A percentile compares a stretch with the other conserved stretches of the same genome.
phyloP scores from a whole-genome alignment of 1,140 invertebrate genomes.

The Drosophila mojavensis region DNA sequence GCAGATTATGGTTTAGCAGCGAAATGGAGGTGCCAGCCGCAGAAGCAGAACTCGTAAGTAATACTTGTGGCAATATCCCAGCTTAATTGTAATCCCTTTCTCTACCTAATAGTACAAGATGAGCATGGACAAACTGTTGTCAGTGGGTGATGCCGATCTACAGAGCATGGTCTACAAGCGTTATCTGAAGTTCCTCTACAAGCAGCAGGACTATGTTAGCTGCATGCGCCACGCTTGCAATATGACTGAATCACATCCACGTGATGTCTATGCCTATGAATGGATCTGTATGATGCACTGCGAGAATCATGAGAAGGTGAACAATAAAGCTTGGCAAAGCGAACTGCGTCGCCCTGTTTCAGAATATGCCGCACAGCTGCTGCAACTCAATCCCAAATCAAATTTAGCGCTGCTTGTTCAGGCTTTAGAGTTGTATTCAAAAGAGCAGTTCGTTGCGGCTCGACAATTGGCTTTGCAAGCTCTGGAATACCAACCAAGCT shows the following conservation, averaged over 20 bases:
- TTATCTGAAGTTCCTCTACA: conserved; percentile 86
- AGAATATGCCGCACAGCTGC: conserved; percentile 84
- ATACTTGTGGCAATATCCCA: not conserved
- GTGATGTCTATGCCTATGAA: conserved; percentile 85
- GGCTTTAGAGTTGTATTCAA: conserved; percentile 85
- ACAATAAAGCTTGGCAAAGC: conserved; percentile 32
- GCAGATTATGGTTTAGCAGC: conserved; percentile 59
- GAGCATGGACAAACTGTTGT: conserved; percentile 69
- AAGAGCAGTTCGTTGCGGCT: conserved; percentile 85
- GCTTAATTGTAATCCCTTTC: not conserved
- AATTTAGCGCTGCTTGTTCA: conserved; percentile 87
- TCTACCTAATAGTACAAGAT: conserved; percentile 61
- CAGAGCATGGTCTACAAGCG: conserved; percentile 84
- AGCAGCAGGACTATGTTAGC: conserved; percentile 82
- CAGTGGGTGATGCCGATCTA: conserved; percentile 41
- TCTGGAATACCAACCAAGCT: conserved; percentile 55
- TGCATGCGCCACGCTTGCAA: conserved; percentile 85
- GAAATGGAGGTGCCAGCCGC: conserved; percentile 38
- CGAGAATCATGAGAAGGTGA: conserved; percentile 84
- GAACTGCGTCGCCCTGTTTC: conserved; percentile 80
- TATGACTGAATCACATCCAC: conserved; percentile 85
- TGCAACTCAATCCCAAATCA: conserved; percentile 85
- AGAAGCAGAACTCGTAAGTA: conserved; percentile 57
- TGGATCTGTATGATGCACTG: conserved; percentile 87
- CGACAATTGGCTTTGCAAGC: conserved; percentile 85